phyloP scores from a whole-genome alignment of 2,797 vertebrate genomes.

The Macropus fuliginosus region DNA sequence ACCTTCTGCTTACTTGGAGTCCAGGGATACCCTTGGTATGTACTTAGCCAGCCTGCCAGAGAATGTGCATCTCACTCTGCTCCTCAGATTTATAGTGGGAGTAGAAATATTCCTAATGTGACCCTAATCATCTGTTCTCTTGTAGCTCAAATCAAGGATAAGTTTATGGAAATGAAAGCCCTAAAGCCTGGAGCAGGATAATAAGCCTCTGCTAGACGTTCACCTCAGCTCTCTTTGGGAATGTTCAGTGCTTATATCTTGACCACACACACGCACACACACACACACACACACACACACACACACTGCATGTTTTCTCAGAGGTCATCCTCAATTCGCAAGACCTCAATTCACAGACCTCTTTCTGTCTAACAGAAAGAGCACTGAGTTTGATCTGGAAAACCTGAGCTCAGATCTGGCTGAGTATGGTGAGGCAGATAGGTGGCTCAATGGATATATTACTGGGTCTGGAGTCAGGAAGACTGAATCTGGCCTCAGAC shows the following conservation, averaged over 20 bases:
- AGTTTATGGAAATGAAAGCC: background rate
- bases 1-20: background rate
- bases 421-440: background rate
- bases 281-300: background rate
- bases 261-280: background rate
- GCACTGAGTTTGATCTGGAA: background rate
- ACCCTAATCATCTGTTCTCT: background rate
- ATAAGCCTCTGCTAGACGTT: background rate
- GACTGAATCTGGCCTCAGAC: background rate
- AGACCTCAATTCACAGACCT: background rate
- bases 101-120: background rate
- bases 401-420: background rate
- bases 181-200: background rate
- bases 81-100: background rate
- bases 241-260: background rate
- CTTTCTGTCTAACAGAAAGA: background rate
- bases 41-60: background rate
- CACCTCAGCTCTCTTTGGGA: background rate
- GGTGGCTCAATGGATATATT: background rate
- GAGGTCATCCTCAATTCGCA: background rate
- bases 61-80: background rate
- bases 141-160: background rate
- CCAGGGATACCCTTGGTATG: background rate
- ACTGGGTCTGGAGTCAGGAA: background rate
- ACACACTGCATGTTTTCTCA: background rate